phyloP scores from a whole-genome alignment of 2,113 vertebrate genomes.

The Pterophyllum scalare region DNA sequence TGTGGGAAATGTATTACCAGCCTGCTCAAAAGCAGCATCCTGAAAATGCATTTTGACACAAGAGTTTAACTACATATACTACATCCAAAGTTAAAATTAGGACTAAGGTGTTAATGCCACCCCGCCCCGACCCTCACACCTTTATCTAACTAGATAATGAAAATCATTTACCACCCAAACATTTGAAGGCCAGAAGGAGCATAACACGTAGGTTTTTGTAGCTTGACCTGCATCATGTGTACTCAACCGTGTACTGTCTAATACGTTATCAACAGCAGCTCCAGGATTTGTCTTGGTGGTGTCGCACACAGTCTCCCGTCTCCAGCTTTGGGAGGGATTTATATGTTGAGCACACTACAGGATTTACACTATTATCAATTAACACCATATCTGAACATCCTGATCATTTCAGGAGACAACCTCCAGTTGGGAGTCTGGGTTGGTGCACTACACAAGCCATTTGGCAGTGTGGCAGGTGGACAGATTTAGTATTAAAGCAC shows the following conservation, averaged over 20 bases:
- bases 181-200: neutral
- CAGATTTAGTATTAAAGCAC: neutral
- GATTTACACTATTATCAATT: slow-evolving; percentile 56
- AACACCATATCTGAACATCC: slow-evolving; percentile 39
- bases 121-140: too few relatives aligned
- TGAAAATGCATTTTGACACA: neutral
- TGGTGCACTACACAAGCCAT: neutral
- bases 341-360: slow-evolving; percentile 12
- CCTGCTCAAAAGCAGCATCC: neutral
- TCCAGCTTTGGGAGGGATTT: slow-evolving; percentile 43
- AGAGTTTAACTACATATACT: neutral
- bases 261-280: slow-evolving; percentile 15
- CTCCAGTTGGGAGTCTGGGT: neutral
- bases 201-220: neutral
- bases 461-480: neutral
- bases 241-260: neutral
- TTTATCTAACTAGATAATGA: too few relatives aligned
- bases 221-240: neutral
- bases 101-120: neutral
- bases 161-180: too few relatives aligned
- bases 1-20: neutral
- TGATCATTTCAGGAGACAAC: neutral
- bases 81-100: neutral
- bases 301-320: slow-evolving; percentile 21
- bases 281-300: slow-evolving; percentile 33